Evolutionary conservation across 2,113 vertebrate genomes (phyloP).

Genomic region (Rhombomys opimus): DNA sequence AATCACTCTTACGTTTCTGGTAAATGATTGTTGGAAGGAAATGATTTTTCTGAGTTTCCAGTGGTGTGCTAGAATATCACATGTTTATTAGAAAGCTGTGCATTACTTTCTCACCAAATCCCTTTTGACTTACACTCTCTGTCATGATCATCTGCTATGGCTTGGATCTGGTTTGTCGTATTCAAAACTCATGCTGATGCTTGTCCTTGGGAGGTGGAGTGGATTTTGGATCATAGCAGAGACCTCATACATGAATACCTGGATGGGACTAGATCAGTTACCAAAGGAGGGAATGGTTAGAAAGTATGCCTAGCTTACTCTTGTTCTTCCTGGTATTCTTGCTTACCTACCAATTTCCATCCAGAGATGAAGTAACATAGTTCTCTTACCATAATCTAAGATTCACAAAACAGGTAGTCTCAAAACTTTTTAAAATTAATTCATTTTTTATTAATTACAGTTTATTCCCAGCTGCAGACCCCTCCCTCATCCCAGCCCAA

Average conservation of each 20-base stretch:
- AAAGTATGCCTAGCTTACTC: neutral
- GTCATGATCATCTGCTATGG: neutral
- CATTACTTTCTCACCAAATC: neutral
- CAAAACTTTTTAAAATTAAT: neutral
- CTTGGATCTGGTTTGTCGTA: neutral
- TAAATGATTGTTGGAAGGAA: constrained; percentile 23
- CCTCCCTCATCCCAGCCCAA: too few relatives aligned
- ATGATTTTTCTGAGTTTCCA: neutral
- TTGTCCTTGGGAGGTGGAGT: neutral
- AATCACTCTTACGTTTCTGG: constrained; percentile 10
- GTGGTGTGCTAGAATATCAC: neutral
- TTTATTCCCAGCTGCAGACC: too few relatives aligned
- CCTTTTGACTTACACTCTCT: neutral
- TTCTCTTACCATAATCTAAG: neutral
- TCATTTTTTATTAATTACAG: neutral
- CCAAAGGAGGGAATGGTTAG: neutral
- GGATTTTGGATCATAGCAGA: neutral
- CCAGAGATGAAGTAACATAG: neutral
- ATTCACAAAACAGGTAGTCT: neutral
- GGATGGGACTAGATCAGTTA: neutral
- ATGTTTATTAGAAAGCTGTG: neutral
- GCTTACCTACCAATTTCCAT: neutral
- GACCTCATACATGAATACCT: neutral
- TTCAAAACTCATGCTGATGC: neutral
- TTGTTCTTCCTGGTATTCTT: neutral